Percentiles rank a stretch among this genome's conserved stretches.
Conservation (phyloP, 2,113 vertebrate species). For the Chamaetylas fuelleborni region DNA sequence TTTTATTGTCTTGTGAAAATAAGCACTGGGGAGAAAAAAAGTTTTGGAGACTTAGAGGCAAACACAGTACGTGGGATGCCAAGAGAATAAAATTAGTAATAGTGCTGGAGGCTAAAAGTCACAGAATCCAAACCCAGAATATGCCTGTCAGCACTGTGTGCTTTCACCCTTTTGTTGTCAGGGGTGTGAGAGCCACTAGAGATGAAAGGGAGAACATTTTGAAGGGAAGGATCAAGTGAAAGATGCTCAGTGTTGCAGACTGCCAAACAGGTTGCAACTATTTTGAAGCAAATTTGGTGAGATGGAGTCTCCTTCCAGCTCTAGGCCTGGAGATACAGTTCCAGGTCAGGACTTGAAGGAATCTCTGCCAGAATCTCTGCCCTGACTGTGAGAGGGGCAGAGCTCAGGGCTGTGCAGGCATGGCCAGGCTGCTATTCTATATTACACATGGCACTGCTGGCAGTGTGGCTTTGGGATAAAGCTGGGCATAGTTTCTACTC, state of each 20-base stretch:
- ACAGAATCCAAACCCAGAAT: not conserved
- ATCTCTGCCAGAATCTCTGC: too few species aligned
- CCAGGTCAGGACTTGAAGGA: rapidly evolving
- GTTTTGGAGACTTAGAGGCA: not conserved
- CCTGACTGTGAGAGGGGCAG: rapidly evolving
- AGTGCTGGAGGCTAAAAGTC: not conserved
- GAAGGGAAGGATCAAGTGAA: not conserved
- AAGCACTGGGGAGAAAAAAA: not conserved
- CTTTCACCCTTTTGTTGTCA: not conserved
- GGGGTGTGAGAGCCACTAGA: not conserved
- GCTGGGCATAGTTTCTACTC: rapidly evolving
- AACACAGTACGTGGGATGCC: not conserved
- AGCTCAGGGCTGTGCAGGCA: rapidly evolving
- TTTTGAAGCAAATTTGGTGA: not conserved
- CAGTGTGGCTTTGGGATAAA: rapidly evolving
- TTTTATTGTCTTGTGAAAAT: not conserved
- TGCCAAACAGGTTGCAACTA: not conserved
- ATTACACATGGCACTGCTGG: rapidly evolving
- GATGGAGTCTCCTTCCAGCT: not conserved
- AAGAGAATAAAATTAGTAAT: not conserved
- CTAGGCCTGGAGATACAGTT: rapidly evolving
- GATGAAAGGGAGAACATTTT: not conserved
- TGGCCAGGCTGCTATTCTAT: rapidly evolving
- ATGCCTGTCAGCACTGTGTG: not conserved
- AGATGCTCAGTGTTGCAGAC: not conserved